These are phyloP conservation scores for Gila orcuttii DNA, from an alignment of 2,113 vertebrate species.

Conservation along the genomic window DNA sequence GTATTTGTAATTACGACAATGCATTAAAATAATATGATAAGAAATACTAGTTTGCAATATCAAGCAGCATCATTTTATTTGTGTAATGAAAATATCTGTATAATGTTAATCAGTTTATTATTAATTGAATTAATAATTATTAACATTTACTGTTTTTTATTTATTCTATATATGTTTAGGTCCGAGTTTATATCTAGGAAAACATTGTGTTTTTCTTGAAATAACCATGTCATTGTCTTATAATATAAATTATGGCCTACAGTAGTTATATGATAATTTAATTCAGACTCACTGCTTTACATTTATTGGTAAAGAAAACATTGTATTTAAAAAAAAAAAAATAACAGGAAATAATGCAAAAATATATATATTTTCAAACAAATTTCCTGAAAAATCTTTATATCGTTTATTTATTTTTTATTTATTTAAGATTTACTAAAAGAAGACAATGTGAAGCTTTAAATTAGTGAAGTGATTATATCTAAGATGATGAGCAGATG, in stretches of 20 bases:
- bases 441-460: constrained; percentile 1
- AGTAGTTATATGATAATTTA: background rate
- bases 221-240: too few relatives aligned
- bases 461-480: background rate
- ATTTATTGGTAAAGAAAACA: background rate
- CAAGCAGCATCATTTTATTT: background rate
- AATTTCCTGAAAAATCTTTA: background rate
- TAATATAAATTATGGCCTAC: too few relatives aligned
- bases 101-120: background rate
- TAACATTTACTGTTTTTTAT: too few relatives aligned
- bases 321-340: too few relatives aligned
- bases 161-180: too few relatives aligned
- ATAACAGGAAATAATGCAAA: background rate
- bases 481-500: background rate
- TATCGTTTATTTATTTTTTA: too few relatives aligned
- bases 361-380: background rate
- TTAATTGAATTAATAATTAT: too few relatives aligned
- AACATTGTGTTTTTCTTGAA: too few relatives aligned
- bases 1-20: too few relatives aligned
- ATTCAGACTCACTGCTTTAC: background rate
- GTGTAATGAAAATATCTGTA: background rate
- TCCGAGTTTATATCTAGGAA: too few relatives aligned
- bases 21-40: too few relatives aligned
- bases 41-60: too few relatives aligned
- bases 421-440: background rate